These are phyloP conservation scores for Brachionus manjavacas DNA, from an alignment of 1,140 invertebrate genomes.

Conservation along the genomic window DNA sequence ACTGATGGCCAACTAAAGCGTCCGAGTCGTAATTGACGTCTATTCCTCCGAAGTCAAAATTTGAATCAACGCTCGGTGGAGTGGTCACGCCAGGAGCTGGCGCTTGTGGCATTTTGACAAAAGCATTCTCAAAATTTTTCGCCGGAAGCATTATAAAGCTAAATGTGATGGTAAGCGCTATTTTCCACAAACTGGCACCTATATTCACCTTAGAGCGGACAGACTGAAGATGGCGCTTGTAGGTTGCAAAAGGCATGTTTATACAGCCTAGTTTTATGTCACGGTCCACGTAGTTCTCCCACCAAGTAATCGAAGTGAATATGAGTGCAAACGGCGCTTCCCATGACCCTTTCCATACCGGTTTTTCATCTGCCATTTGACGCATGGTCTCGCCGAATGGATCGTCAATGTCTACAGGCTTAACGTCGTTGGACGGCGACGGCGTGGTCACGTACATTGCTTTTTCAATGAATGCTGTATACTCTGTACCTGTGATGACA, in stretches of 20 bases:
- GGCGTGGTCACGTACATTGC: neutral
- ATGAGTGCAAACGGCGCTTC: conserved; percentile 48
- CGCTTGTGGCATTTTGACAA: conserved; percentile 27
- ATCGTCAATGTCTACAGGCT: conserved; percentile 22
- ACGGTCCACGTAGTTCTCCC: conserved; percentile 55
- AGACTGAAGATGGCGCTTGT: conserved; percentile 47
- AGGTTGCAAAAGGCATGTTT: conserved; percentile 46
- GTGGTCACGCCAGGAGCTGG: neutral
- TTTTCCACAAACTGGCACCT: conserved; percentile 51
- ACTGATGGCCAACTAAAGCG: neutral
- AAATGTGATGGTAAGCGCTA: conserved; percentile 48
- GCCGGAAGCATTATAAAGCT: conserved; percentile 43
- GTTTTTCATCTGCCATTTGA: conserved; percentile 36
- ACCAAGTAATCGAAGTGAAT: conserved; percentile 52
- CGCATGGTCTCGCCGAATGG: neutral
- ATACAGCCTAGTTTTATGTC: conserved; percentile 48
- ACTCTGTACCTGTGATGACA: conserved; percentile 41
- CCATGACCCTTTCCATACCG: conserved; percentile 40
- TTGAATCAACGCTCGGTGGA: neutral
- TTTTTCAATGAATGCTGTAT: conserved; percentile 41
- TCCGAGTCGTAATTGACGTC: neutral
- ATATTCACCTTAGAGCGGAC: conserved; percentile 51
- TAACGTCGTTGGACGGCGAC: neutral
- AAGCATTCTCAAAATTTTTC: conserved; percentile 39
- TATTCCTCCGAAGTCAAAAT: conserved; percentile 33